Conservation (phyloP, 2,113 vertebrate species). For the Phrynocephalus versicolor region DNA sequence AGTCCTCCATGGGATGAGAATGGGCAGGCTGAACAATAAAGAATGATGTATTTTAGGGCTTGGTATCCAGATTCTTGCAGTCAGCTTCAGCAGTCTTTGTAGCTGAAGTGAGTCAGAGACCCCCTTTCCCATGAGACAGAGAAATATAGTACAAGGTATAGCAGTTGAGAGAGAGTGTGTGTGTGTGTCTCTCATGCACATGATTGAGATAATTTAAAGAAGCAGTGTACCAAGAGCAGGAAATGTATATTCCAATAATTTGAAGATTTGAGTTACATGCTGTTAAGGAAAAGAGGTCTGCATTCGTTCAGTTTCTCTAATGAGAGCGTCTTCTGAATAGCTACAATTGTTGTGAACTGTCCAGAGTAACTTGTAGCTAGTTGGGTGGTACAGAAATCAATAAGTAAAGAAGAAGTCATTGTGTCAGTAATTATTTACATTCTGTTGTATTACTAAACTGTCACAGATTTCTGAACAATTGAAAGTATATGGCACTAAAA, state of each 20-base stretch:
- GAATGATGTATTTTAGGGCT: too few species aligned
- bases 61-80: too few species aligned
- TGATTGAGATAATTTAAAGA: background rate
- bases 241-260: too few species aligned
- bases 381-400: too few species aligned
- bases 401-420: background rate
- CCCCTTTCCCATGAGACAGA: background rate
- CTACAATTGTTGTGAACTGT: too few species aligned
- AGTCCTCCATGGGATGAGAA: too few species aligned
- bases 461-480: background rate
- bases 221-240: background rate
- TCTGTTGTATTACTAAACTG: background rate
- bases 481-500: background rate
- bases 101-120: background rate
- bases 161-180: background rate
- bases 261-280: too few species aligned
- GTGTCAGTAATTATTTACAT: background rate
- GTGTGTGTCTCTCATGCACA: background rate
- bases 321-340: background rate
- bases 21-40: too few species aligned
- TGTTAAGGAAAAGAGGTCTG: too few species aligned
- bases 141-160: background rate
- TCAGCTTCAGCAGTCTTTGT: background rate
- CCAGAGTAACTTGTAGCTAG: too few species aligned
- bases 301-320: background rate